A percentile compares a stretch with the other conserved stretches of the same genome.
Conservation (phyloP, 2,888 invertebrate genomes). For the Eledona agricola region DNA sequence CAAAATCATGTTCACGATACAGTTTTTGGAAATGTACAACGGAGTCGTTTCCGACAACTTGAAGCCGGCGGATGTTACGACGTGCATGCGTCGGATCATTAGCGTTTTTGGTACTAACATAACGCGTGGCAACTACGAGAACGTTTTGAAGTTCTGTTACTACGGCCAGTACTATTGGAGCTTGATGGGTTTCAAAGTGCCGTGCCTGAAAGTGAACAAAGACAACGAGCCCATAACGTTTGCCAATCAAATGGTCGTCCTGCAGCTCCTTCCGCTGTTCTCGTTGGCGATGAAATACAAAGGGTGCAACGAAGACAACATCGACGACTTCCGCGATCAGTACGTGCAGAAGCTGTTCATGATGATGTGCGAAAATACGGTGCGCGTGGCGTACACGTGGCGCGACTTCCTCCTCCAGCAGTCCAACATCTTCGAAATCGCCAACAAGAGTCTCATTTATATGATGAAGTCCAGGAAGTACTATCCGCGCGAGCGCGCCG, state of each 20-base stretch:
- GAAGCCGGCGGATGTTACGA: constrained; percentile 58
- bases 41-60: constrained; percentile 52
- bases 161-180: constrained; percentile 59
- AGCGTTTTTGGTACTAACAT: constrained; percentile 56
- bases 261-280: constrained; percentile 72
- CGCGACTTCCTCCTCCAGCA: constrained; percentile 61
- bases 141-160: constrained; percentile 59
- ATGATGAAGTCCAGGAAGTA: constrained; percentile 68
- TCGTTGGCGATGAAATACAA: constrained; percentile 37
- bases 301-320: constrained; percentile 42
- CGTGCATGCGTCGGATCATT: constrained; percentile 57
- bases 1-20: constrained; percentile 57
- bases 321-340: constrained; percentile 67
- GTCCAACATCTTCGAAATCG: constrained; percentile 60
- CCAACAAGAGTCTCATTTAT: constrained; percentile 67
- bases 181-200: constrained; percentile 47
- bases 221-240: constrained; percentile 48
- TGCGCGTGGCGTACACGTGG: constrained; percentile 60
- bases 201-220: constrained; percentile 35
- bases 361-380: constrained; percentile 70
- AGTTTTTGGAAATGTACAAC: constrained; percentile 38
- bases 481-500: constrained; percentile 69
- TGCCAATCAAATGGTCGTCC: constrained; percentile 69
- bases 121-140: constrained; percentile 56
- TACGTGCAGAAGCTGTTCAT: constrained; percentile 70